Evolutionary conservation across 2,797 vertebrate genomes (phyloP).

Genomic region (Miichthys miiuy): DNA sequence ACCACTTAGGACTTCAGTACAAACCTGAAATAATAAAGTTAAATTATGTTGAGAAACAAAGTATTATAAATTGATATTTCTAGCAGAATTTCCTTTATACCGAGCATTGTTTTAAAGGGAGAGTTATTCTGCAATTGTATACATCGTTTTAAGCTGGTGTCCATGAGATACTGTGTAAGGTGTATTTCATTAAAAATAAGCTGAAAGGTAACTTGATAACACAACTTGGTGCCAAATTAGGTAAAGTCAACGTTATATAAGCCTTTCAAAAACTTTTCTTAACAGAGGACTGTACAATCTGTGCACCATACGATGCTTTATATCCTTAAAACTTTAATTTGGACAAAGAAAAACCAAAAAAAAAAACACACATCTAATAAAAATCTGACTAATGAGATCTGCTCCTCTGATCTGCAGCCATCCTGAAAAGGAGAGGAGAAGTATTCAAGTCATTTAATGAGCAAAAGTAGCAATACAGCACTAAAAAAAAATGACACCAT

Average conservation of each 20-base stretch:
- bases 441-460: neutral
- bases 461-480: neutral
- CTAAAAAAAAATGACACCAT: neutral
- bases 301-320: neutral
- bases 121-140: neutral
- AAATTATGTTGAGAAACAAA: no score
- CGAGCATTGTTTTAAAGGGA: neutral
- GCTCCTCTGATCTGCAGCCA: neutral
- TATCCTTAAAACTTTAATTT: neutral
- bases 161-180: no score
- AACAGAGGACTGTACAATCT: no score
- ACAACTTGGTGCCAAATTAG: neutral
- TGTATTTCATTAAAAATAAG: neutral
- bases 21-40: neutral
- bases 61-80: neutral
- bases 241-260: neutral
- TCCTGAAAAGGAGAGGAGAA: neutral
- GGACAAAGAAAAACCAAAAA: neutral
- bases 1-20: no score
- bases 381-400: neutral
- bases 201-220: neutral
- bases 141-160: neutral
- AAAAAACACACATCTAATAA: neutral
- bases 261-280: neutral
- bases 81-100: neutral